Evolutionary conservation across 2,797 vertebrate genomes (phyloP), one percentile per base, ranked within the genome.

Genomic region (Streptopelia turtur): DNA sequence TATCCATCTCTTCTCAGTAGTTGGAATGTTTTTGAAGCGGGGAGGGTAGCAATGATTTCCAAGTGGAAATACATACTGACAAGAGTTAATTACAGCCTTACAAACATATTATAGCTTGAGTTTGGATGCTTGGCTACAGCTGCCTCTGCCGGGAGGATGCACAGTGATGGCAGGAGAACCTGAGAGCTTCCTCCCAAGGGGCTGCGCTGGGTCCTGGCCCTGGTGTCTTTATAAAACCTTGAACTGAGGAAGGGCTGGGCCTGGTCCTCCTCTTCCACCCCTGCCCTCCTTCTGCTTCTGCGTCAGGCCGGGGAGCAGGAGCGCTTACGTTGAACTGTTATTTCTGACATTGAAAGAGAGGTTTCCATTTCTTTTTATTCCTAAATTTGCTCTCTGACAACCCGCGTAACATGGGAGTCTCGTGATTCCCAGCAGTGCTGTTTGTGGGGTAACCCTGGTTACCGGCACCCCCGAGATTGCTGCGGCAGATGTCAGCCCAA

Each of bases 331-430:
- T 33, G 60, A 28, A 4, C 76, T 85, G 27, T 61, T 81, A 64
- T 89, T 92, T 92, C 87, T 96, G 74, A 72, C 70, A 22, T 4
- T 10, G 24, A 31, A 90, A 78, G 27, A 81, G 92, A 93, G 89
- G 75, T 82, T 95, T 94, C 84, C 89, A 61, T 75, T 87, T 94
- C 18, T 45, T 45, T 45, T 45, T 43, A 84, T 89, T 91, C 83
- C 23, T 25, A 4, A 22, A 13, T 71, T 57, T 90, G 39, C 78
- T 78, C 80, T 64, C 80, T 70, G 30, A 21, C 74, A 82, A 0
- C 78, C 63, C 69, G 24, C 39, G 74, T 30, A 10, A 75, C 1
- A 14, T 75, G 28, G 91, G 81, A 71, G 83, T 71, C 70, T 90
- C 79, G 21, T 5, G 37, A 8, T 47, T 89, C 11, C 91, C 81